Evolutionary conservation across 2,797 vertebrate species (phyloP).

Genomic region (Knipowitschia caucasica): DNA sequence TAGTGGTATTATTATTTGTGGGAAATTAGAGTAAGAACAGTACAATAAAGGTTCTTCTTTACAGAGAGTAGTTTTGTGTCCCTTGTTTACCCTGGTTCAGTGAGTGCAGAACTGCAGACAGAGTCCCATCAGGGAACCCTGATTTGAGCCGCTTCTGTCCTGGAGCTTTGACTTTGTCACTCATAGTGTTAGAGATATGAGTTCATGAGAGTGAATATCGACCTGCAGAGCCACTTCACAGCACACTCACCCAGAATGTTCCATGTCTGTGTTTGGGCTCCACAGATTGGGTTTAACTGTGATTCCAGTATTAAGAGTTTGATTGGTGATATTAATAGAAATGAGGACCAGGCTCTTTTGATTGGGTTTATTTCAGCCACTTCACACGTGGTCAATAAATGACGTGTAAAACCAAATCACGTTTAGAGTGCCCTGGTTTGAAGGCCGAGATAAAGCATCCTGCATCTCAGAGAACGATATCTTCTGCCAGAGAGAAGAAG

Average conservation of each 20-base stretch:
- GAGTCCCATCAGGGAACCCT: conserved; percentile 46
- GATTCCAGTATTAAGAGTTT: too few relatives aligned
- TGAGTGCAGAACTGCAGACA: conserved; percentile 31
- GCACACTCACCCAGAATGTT: conserved; percentile 22
- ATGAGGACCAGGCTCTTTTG: too few relatives aligned
- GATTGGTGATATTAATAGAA: too few relatives aligned
- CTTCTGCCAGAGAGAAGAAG: too few relatives aligned
- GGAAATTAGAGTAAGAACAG: too few relatives aligned
- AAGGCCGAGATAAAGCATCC: too few relatives aligned
- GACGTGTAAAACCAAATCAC: too few relatives aligned
- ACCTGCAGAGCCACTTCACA: conserved; percentile 29
- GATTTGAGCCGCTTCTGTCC: conserved; percentile 41
- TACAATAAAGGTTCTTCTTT: conserved; percentile 21
- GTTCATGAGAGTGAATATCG: conserved; percentile 38
- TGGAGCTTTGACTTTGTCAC: conserved; percentile 52
- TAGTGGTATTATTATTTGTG: not conserved
- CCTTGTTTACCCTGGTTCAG: conserved; percentile 46
- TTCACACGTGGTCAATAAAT: too few relatives aligned
- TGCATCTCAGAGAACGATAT: too few relatives aligned
- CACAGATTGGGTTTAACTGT: too few relatives aligned
- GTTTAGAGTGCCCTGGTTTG: too few relatives aligned
- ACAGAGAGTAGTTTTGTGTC: conserved; percentile 34
- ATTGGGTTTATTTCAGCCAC: too few relatives aligned
- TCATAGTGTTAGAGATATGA: conserved; percentile 22
- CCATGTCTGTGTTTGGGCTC: conserved; percentile 25